Evolutionary conservation across 2,888 invertebrate species (phyloP).

Genomic region (Parascotia fuliginaria): DNA sequence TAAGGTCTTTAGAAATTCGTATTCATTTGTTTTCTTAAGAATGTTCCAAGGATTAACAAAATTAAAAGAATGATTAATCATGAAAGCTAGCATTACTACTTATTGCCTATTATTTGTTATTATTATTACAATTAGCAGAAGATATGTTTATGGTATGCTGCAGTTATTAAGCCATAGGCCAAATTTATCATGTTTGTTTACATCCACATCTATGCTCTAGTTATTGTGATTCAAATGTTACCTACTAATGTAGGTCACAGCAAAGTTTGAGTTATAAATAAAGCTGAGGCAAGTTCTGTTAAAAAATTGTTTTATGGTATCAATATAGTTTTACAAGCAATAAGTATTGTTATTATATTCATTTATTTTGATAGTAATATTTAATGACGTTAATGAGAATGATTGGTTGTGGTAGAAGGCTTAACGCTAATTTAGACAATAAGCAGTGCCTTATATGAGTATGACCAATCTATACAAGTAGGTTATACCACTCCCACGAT

Average conservation of each 20-base stretch:
- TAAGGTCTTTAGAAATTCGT: too few relatives aligned
- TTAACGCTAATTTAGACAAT: constrained; percentile 23
- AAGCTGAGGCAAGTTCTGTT: neutral
- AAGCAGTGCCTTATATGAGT: constrained; percentile 57
- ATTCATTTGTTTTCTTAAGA: too few relatives aligned
- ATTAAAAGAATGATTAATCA: too few relatives aligned
- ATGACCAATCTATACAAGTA: constrained; percentile 56
- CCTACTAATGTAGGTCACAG: neutral
- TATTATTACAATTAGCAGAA: too few relatives aligned
- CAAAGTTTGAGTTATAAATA: neutral
- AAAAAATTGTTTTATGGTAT: neutral
- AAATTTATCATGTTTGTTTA: neutral
- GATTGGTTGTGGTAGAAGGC: neutral
- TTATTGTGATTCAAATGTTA: neutral
- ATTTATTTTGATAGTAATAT: neutral
- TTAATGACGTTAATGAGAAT: neutral
- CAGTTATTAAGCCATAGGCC: neutral
- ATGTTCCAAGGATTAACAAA: too few relatives aligned
- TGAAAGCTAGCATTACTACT: too few relatives aligned
- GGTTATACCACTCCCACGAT: constrained; percentile 74
- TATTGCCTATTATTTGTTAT: too few relatives aligned
- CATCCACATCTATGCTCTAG: neutral
- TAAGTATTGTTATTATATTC: neutral
- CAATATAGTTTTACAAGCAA: neutral
- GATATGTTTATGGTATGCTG: too few relatives aligned